Percentiles rank a stretch among this genome's conserved stretches.
Evolutionary conservation across 1,140 invertebrate species (phyloP).

Genomic region (Ceratosolen fusciceps): DNA sequence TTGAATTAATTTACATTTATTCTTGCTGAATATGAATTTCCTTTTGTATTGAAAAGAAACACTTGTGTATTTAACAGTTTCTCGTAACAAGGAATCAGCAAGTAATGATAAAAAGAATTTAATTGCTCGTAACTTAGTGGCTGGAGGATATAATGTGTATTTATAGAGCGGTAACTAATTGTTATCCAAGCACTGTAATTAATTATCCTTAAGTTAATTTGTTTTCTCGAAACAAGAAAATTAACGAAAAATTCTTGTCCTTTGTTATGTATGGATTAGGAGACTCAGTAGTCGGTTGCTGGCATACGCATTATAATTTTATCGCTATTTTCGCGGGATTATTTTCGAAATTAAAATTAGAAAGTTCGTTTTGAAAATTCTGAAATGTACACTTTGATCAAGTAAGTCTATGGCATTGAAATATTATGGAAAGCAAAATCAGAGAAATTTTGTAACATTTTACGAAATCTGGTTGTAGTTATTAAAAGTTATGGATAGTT

Average conservation of each 20-base stretch:
- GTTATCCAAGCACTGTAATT: not conserved
- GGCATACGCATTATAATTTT: conserved; percentile 28
- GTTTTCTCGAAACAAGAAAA: not conserved
- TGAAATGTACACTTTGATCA: conserved; percentile 64
- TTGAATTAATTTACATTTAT: too few species aligned
- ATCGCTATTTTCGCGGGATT: conserved; percentile 17
- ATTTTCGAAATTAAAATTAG: conserved; percentile 37
- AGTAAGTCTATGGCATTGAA: conserved; percentile 69
- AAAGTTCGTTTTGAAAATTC: conserved; percentile 47
- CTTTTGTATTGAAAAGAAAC: too few species aligned
- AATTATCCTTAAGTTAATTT: not conserved
- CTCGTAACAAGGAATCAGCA: too few species aligned
- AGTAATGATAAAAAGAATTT: too few species aligned
- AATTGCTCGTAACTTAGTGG: too few species aligned
- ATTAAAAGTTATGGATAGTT: conserved; percentile 34
- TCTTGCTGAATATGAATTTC: too few species aligned
- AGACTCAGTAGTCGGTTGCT: conserved; percentile 25
- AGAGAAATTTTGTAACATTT: conserved; percentile 4
- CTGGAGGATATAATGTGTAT: not conserved
- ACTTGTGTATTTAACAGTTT: too few species aligned
- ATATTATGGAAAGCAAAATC: conserved; percentile 17
- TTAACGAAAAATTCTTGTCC: conserved; percentile 24
- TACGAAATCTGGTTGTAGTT: not conserved
- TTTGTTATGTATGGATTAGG: conserved; percentile 6
- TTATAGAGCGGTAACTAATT: too few species aligned